These are phyloP conservation scores for Psilopogon haemacephalus DNA, from an alignment of 2,113 vertebrate species.

Conservation along the genomic window DNA sequence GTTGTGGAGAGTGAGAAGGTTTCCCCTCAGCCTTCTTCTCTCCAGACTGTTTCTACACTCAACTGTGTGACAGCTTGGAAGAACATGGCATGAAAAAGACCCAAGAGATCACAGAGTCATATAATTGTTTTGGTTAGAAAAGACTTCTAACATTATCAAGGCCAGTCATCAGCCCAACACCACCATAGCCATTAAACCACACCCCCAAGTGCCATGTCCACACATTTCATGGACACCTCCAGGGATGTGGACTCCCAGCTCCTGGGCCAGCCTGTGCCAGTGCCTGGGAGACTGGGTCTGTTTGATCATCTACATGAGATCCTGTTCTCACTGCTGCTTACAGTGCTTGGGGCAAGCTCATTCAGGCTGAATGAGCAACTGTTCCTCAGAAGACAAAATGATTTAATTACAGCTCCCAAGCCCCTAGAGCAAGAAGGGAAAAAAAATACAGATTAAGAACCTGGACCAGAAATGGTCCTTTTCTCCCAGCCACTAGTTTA, in stretches of 20 bases:
- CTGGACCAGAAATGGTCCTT: neutral
- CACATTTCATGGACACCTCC: too few species aligned
- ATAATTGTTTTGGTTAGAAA: too few species aligned
- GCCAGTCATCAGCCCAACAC: too few species aligned
- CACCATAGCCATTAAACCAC: too few species aligned
- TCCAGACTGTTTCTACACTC: neutral
- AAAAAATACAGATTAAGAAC: neutral
- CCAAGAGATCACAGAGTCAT: too few species aligned
- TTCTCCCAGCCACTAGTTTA: neutral
- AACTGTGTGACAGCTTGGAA: neutral
- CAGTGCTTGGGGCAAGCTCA: neutral
- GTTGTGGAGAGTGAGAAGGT: too few species aligned
- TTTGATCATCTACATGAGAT: neutral
- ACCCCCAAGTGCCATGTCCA: too few species aligned
- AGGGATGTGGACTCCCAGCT: too few species aligned
- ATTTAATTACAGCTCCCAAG: neutral
- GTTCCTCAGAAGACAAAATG: neutral
- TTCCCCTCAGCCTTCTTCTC: too few species aligned
- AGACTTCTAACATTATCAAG: too few species aligned
- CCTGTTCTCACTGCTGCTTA: neutral
- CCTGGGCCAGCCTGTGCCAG: too few species aligned
- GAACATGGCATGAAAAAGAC: neutral
- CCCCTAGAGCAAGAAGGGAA: neutral
- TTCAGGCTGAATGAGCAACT: neutral
- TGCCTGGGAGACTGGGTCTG: neutral